phyloP scores from a whole-genome alignment of 1,140 invertebrate genomes.

The Saccostrea glomerata region DNA sequence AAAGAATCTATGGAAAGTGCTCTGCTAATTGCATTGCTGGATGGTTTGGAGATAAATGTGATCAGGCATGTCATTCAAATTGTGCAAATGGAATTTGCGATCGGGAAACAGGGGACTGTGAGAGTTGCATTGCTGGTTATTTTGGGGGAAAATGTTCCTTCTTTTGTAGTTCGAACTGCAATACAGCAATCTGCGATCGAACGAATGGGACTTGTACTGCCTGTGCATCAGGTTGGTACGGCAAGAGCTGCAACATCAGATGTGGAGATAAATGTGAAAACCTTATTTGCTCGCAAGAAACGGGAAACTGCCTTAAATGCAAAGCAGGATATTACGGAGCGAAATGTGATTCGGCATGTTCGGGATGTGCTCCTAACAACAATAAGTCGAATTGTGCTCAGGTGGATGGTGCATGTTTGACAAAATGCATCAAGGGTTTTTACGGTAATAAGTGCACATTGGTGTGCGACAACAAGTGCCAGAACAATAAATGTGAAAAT shows the following conservation, averaged over 20 bases:
- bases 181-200: neutral
- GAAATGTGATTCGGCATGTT: constrained; percentile 37
- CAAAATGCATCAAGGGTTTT: constrained; percentile 38
- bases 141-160: constrained; percentile 40
- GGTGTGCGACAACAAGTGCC: constrained; percentile 49
- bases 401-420: constrained; percentile 45
- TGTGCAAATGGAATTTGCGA: constrained; percentile 38
- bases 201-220: constrained; percentile 46
- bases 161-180: constrained; percentile 36
- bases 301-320: constrained; percentile 24
- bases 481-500: constrained; percentile 48
- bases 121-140: constrained; percentile 8
- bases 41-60: constrained; percentile 55
- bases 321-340: constrained; percentile 38
- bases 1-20: constrained; percentile 50
- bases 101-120: constrained; percentile 37
- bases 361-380: neutral
- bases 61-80: neutral
- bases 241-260: constrained; percentile 40
- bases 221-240: constrained; percentile 48
- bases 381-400: constrained; percentile 17
- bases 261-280: constrained; percentile 52
- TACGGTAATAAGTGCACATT: constrained; percentile 49
- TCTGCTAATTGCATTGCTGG: constrained; percentile 53
- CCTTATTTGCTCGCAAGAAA: constrained; percentile 46